Base-by-base conservation (phyloP, 1,140 invertebrate species). In the Phocides pigmalion region DNA sequence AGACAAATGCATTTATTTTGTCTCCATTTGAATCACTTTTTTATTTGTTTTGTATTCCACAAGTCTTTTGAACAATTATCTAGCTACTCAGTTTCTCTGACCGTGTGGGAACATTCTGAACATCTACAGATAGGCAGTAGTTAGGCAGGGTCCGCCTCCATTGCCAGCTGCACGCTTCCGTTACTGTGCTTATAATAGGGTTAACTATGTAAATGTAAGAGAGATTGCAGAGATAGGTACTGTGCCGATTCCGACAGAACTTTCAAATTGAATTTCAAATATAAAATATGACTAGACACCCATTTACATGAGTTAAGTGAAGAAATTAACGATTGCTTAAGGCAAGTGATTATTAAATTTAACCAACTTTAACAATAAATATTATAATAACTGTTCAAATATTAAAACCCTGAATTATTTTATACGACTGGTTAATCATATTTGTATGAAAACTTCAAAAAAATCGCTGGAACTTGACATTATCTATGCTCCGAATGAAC, bases 81-180 rank as follows among this genome's bases (percentile, higher is more conserved):
- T 6, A 8, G 2, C 25, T 28, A 28, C 25, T 4, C 25, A 28
- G 25, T 28, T 28, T 28, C 25, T 28, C 6, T 42, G 6, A 16
- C 39, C 16, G 39, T 47, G n/a, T 22, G 20, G 12, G 47, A 50
- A 50, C 47, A 32, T 50, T 50, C 49, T 32, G 28, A 67, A 50
- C 59, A 62, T 56, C 41, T 62, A 25, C 42, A 58, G 35, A 62
- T 49, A 50, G 56, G 58, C 64, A 61, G 54, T 41, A 59, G 64
- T 66, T 44, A 41, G 53, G 32, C 32, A 16, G 44, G 47, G 50
- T 51, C 61, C 47, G 59, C 64, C 56, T 35, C 51, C 56, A 35
- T 66, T 66, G 64, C 56, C 64, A 49, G 22, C 54, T 61, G 56
- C 47, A 58, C 41, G 37, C 50, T 53, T 42, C 49, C 51, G 64